Evolutionary conservation across 2,888 invertebrate species (phyloP).

Genomic region (Cremastinae sp.): DNA sequence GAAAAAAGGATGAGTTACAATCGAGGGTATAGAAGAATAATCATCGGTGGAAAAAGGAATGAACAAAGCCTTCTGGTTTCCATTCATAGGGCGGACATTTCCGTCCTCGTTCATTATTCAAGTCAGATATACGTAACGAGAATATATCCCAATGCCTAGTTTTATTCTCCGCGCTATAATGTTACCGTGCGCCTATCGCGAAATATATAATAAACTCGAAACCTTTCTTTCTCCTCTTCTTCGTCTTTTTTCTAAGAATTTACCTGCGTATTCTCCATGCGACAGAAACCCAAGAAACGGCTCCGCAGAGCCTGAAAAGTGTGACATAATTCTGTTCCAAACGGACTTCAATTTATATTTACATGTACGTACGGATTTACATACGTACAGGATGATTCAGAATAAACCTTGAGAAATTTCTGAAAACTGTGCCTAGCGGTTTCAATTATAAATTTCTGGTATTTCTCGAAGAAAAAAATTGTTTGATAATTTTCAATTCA

Average conservation of each 20-base stretch:
- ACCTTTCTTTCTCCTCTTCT: slow-evolving; percentile 14
- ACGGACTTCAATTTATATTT: not conserved
- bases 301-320: not conserved
- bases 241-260: not conserved
- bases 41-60: slow-evolving; percentile 43
- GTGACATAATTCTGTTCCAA: slow-evolving; percentile 49
- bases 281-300: slow-evolving; percentile 16
- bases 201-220: slow-evolving; percentile 22
- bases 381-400: slow-evolving; percentile 3
- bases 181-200: slow-evolving; percentile 1
- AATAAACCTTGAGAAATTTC: not conserved
- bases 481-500: too few species aligned
- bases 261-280: slow-evolving; percentile 9
- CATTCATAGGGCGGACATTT: slow-evolving; percentile 60
- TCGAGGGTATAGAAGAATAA: slow-evolving; percentile 43
- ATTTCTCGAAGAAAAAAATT: not conserved
- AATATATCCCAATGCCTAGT: slow-evolving; percentile 34
- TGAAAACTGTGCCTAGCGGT: not conserved
- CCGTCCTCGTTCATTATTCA: slow-evolving; percentile 56
- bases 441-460: not conserved
- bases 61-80: slow-evolving; percentile 57
- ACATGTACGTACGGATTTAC: not conserved
- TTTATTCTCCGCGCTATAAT: slow-evolving; percentile 6
- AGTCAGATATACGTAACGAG: slow-evolving; percentile 53
- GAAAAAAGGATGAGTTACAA: slow-evolving; percentile 30